Evolutionary conservation across 2,888 invertebrate genomes (phyloP), one percentile per base, ranked within the genome.

Genomic region (Formica aserva): DNA sequence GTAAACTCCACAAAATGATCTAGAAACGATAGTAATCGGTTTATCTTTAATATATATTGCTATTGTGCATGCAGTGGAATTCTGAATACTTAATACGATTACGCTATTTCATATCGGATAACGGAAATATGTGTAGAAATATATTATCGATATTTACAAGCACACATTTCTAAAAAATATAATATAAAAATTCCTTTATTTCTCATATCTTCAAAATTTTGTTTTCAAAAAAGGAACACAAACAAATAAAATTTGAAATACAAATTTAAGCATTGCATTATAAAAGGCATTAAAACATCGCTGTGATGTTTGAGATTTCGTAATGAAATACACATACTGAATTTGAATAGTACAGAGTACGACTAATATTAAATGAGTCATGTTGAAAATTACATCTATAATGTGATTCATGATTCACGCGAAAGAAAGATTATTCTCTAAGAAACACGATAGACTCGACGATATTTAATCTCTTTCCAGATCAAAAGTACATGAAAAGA

Each of bases 1-100:
- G 15, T 67, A 32, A 78, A 78, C 41, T 85, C 87, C 87, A 85
- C 87, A 80, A 87, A 82, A 80, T 82, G 87, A 85, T 82, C 55
- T 32, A 63, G 85, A 85, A 76, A 76, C 52, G 45, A 8, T 32
- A 67, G 65, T 62, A 76, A 77, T 77, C 67, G 67, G 67, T 77
- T 77, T 45, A 52, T 29, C 76, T 77, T 77, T 66, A 52, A 66
- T 76, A 76, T 65, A 26, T 65, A 77, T 67, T 41, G 71, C 71
- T 78, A 69, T 78, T 22, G 22, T 69, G 57, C 69, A 69, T 69
- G 71, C n/a, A 69, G 41, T 38, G 57, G 57, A 69, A 78, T 69
- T 22, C 71, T 78, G 57, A 32, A 69, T 35, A 66, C 66, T 76
- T 66, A 66, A 67, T 52, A 13, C 67, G 67, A 67, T 41, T 78